phyloP scores from a whole-genome alignment of 1,140 invertebrate species.

The Odontomachus brunneus region DNA sequence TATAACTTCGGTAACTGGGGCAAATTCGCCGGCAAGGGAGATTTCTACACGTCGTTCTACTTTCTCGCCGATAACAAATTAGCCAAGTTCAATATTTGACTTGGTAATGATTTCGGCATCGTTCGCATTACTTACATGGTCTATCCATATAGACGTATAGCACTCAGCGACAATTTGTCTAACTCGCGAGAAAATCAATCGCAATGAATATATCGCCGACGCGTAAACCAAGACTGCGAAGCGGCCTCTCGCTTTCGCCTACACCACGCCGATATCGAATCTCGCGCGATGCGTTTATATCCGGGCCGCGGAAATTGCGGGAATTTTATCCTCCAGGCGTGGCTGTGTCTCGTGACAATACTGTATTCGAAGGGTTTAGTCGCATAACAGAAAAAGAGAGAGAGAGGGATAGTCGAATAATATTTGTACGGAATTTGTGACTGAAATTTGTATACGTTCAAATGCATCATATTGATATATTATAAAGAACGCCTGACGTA shows the following conservation, averaged over 20 bases:
- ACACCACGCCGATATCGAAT: too few species aligned
- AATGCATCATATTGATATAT: too few species aligned
- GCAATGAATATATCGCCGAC: constrained; percentile 12
- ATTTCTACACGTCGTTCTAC: constrained; percentile 68
- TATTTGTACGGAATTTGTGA: too few species aligned
- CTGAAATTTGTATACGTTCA: too few species aligned
- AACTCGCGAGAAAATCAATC: constrained; percentile 36
- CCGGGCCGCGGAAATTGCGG: too few species aligned
- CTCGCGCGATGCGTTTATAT: too few species aligned
- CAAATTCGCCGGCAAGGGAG: constrained; percentile 70
- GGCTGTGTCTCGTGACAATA: too few species aligned
- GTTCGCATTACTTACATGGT: constrained; percentile 49
- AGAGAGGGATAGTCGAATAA: too few species aligned
- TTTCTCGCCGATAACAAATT: constrained; percentile 70
- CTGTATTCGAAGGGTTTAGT: too few species aligned
- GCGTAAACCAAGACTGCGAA: constrained; percentile 10
- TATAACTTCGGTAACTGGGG: constrained; percentile 73
- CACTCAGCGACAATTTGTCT: constrained; percentile 38
- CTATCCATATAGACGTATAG: constrained; percentile 32
- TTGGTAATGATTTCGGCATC: constrained; percentile 65
- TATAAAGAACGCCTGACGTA: too few species aligned
- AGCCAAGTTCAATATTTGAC: constrained; percentile 72
- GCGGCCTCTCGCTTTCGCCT: not conserved
- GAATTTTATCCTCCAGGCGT: too few species aligned
- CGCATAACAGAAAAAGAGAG: too few species aligned